phyloP scores from a whole-genome alignment of 2,888 invertebrate species.

The Morinoia aosen region DNA sequence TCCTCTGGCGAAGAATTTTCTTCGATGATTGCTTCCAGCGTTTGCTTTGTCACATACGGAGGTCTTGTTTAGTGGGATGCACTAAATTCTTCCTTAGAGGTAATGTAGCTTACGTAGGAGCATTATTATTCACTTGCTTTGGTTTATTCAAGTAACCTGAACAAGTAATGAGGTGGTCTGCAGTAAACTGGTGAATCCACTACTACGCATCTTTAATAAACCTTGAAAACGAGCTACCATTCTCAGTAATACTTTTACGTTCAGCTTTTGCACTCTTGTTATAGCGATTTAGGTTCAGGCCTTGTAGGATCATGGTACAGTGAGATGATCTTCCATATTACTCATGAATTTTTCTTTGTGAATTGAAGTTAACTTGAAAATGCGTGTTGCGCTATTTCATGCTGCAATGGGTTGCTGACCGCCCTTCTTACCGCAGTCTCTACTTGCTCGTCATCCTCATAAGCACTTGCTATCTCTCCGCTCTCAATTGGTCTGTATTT shows the following conservation, averaged over 20 bases:
- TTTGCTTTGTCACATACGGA: neutral
- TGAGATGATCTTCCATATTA: neutral
- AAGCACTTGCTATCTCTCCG: neutral
- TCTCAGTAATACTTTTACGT: neutral
- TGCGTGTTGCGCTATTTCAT: neutral
- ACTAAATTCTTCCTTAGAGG: neutral
- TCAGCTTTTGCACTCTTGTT: neutral
- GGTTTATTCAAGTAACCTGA: neutral
- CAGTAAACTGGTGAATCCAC: neutral
- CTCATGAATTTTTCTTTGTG: neutral
- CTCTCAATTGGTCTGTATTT: neutral
- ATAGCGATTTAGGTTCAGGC: neutral
- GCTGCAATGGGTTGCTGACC: neutral
- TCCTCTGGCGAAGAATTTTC: neutral
- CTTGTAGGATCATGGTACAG: neutral
- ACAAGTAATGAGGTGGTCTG: neutral
- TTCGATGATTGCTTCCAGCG: neutral
- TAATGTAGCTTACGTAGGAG: neutral
- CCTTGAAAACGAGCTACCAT: neutral
- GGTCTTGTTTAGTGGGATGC: neutral
- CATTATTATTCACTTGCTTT: neutral
- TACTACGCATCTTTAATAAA: neutral
- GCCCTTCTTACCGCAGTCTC: neutral
- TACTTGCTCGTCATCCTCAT: neutral
- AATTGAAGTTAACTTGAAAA: neutral